These are phyloP conservation scores for Bedellia somnulentella DNA, from an alignment of 2,888 invertebrate genomes.

Conservation along the genomic window DNA sequence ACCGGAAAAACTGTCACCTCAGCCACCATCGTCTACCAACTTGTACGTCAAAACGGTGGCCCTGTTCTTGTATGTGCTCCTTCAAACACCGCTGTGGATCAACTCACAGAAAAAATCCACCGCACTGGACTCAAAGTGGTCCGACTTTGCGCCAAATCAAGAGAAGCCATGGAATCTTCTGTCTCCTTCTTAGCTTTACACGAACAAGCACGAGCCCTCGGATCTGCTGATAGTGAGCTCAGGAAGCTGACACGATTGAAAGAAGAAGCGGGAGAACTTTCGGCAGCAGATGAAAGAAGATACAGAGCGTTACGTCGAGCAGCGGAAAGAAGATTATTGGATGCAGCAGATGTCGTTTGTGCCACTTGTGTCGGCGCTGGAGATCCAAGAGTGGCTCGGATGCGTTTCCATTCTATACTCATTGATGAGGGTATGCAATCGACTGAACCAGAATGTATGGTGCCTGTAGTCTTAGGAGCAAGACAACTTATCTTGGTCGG, in stretches of 20 bases:
- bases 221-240: conserved; percentile 84
- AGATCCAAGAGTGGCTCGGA: conserved; percentile 87
- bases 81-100: conserved; percentile 98
- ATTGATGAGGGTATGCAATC: conserved; percentile 98
- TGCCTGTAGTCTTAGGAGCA: conserved; percentile 96
- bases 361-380: conserved; percentile 99
- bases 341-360: conserved; percentile 98
- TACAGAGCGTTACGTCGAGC: conserved; percentile 88
- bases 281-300: conserved; percentile 92
- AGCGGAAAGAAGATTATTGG: conserved; percentile 86
- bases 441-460: conserved; percentile 98
- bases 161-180: conserved; percentile 97
- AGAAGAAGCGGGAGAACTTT: conserved; percentile 97
- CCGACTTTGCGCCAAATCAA: conserved; percentile 93
- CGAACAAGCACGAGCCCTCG: conserved; percentile 95
- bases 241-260: conserved; percentile 94
- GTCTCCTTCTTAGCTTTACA: conserved; percentile 96
- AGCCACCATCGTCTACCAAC: conserved; percentile 97
- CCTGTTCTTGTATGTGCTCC: conserved; percentile 98
- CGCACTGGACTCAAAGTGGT: conserved; percentile 93
- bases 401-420: conserved; percentile 94
- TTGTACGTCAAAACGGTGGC: conserved; percentile 91
- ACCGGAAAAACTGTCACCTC: conserved; percentile 99
- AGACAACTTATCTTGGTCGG: conserved; percentile 96
- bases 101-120: conserved; percentile 98